Percentiles rank a stretch among this genome's conserved stretches.
These are phyloP conservation scores for Sanderia malayensis DNA, from an alignment of 30 jellyfish, hydroid and myxozoan species.

Conservation along the genomic window DNA sequence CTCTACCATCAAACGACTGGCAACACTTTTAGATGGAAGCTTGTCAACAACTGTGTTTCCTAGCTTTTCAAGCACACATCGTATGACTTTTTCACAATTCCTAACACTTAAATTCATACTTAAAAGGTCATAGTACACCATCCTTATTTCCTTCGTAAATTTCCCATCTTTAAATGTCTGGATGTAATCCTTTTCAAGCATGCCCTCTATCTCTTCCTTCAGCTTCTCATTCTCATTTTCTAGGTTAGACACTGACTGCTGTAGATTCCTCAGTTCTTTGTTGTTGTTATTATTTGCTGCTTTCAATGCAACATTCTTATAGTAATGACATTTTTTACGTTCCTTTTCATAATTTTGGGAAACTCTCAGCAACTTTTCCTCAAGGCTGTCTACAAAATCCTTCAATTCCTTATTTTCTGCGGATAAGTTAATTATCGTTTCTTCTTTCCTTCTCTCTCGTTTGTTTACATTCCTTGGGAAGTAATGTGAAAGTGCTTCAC, in stretches of 20 bases:
- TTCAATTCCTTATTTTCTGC: not conserved
- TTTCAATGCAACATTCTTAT: not conserved
- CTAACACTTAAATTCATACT: constrained; percentile 12
- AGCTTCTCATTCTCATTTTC: constrained; percentile 2
- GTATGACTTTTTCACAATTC: constrained; percentile 11
- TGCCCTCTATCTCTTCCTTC: not conserved
- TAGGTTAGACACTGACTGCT: too few relatives aligned
- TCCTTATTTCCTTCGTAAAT: constrained; percentile 5
- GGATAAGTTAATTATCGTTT: not conserved
- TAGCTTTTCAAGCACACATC: constrained; percentile 14
- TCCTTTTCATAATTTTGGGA: not conserved
- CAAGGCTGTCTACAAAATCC: not conserved
- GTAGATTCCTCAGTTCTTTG: not conserved
- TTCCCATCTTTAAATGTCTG: constrained; percentile 9
- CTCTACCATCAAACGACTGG: constrained; percentile 29
- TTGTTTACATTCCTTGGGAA: constrained; percentile 5
- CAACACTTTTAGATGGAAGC: constrained; percentile 29
- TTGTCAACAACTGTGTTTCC: not conserved
- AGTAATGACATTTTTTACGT: not conserved
- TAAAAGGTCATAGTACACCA: constrained; percentile 11
- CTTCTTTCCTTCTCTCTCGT: constrained; percentile 5
- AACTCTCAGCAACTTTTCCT: not conserved
- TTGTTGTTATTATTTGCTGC: not conserved
- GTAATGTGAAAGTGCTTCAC: not conserved
- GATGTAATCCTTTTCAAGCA: constrained; percentile 12